A percentile compares a stretch with the other conserved stretches of the same genome.
Evolutionary conservation across 92 coral and sea anemone genomes (phyloP).

Genomic region (Epizoanthus scotinus): DNA sequence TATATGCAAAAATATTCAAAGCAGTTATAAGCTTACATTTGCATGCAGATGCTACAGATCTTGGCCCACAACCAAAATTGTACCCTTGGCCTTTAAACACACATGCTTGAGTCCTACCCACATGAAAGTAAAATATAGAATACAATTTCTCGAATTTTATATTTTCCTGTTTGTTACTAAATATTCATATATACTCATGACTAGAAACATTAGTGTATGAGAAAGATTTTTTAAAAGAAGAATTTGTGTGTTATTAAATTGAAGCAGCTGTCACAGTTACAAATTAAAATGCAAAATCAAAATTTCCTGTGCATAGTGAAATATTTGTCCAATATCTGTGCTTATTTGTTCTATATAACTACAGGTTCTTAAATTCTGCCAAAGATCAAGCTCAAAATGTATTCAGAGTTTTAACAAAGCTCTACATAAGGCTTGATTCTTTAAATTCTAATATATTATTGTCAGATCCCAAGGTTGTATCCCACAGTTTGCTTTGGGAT

Average conservation of each 20-base stretch:
- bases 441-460: background rate
- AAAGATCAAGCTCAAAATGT: background rate
- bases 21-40: background rate
- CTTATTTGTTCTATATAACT: conserved; percentile 27
- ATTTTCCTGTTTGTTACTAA: background rate
- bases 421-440: background rate
- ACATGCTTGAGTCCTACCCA: too few relatives aligned
- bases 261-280: conserved; percentile 32
- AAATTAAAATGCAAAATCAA: conserved; percentile 41
- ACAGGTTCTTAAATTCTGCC: background rate
- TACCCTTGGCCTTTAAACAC: background rate
- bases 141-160: background rate
- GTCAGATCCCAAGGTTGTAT: background rate
- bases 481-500: background rate
- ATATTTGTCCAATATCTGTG: conserved; percentile 16
- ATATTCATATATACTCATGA: background rate
- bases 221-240: background rate
- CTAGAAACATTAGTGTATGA: background rate
- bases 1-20: conserved; percentile 47
- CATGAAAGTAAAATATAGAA: too few relatives aligned
- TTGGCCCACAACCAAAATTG: conserved; percentile 13
- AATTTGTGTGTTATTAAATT: conserved; percentile 32
- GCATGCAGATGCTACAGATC: background rate
- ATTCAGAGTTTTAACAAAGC: background rate
- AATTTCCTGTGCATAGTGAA: conserved; percentile 26